Evolutionary conservation across 2,113 vertebrate species (phyloP).

Genomic region (Catagonus wagneri): DNA sequence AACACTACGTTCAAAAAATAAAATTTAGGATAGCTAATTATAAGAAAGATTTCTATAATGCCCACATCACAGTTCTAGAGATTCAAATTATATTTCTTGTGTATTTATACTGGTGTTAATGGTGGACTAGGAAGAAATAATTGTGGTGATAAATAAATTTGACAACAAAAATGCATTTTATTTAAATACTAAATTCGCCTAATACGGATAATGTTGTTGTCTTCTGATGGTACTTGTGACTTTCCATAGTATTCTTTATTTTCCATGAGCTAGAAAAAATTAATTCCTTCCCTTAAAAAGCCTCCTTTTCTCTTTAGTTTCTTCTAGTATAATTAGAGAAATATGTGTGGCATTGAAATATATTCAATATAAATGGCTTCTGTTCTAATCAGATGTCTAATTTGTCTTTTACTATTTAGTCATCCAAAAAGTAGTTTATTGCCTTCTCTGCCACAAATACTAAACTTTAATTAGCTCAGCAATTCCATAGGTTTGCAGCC

Average conservation of each 20-base stretch:
- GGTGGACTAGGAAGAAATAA: not conserved
- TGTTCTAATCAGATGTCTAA: constrained; percentile 10
- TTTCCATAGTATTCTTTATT: not conserved
- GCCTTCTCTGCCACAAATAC: not conserved
- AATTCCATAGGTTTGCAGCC: not conserved
- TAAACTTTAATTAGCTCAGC: constrained; percentile 33
- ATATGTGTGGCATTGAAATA: not conserved
- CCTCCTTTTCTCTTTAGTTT: not conserved
- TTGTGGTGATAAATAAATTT: not conserved
- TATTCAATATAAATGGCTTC: constrained; percentile 4
- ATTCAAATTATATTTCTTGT: not conserved
- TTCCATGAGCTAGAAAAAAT: not conserved
- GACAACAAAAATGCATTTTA: not conserved
- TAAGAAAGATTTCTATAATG: not conserved
- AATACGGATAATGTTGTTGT: not conserved
- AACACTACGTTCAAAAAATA: not conserved
- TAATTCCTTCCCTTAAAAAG: not conserved
- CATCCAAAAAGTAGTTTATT: not conserved
- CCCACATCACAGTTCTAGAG: not conserved
- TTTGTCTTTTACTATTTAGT: constrained; percentile 14
- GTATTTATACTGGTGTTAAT: not conserved
- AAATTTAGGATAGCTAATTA: not conserved
- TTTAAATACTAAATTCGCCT: not conserved
- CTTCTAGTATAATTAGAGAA: not conserved
- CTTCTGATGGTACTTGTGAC: not conserved